Evolutionary conservation across 2,888 invertebrate species (phyloP), one percentile per base, ranked within the genome.

Genomic region (Drosophila demipolita): DNA sequence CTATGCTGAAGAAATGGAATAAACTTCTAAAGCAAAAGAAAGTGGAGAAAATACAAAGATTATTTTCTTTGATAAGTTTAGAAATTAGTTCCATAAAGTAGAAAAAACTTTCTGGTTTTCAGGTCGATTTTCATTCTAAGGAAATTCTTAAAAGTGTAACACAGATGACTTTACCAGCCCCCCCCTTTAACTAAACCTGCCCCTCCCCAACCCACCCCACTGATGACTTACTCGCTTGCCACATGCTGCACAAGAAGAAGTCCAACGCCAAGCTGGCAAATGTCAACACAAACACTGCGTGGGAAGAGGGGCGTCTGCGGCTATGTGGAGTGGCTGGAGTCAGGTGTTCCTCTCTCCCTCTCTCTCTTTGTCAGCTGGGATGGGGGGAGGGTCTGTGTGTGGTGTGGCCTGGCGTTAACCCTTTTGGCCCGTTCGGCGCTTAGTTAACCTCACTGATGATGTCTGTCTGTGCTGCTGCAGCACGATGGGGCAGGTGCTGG

Each of bases 211-310:
- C 26, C 26, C 26, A 1, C 0, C 26, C 29, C 29, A 6, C 5
- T 62, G 63, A 66, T 72, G 73, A 67, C 81, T 77, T 68, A 70
- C 66, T 66, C 17, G 59, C 55, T 53, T 71, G 69, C 75, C 68
- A 63, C 74, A 76, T 69, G 69, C 66, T 50, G 26, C n/a, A 29
- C 55, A 29, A 42, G 50, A 49, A 55, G 60, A 62, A 57, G 68
- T 61, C 48, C 68, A 84, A 75, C 78, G 85, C 79, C 82, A 83
- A 81, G 70, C 84, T 81, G 78, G 85, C 89, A 89, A 84, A 87
- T 84, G 84, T 84, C 84, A 84, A 89, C 84, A 89, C 87, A 84
- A 84, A 89, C 89, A 84, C 76, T 71, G 78, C 54, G 50, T 7
- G 32, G 17, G n/a, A 17, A 15, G 29, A 9, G 15, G 29, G n/a